Evolutionary conservation across 2,797 vertebrate genomes (phyloP).

Genomic region (Rhinatrema bivittatum): DNA sequence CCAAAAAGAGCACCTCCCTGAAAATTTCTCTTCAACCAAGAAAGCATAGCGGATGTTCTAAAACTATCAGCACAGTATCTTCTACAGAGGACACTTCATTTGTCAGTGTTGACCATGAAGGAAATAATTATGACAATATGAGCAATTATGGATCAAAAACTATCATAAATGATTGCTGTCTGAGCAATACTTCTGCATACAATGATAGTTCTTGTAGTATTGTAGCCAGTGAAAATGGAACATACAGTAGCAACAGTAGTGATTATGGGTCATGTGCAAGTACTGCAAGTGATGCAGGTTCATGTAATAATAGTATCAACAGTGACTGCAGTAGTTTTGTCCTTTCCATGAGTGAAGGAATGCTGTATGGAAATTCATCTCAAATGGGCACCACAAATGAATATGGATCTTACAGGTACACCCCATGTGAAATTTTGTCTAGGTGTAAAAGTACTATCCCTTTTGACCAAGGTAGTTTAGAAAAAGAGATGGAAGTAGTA

Average conservation of each 20-base stretch:
- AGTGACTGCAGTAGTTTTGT: constrained; percentile 47
- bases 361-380: constrained; percentile 25
- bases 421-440: constrained; percentile 59
- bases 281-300: constrained; percentile 46
- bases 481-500: constrained; percentile 47
- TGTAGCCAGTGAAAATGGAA: constrained; percentile 44
- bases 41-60: constrained; percentile 44
- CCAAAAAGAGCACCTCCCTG: constrained; percentile 72
- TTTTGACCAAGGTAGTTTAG: constrained; percentile 67
- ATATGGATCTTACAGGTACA: constrained; percentile 51
- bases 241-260: constrained; percentile 49
- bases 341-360: constrained; percentile 47
- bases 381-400: constrained; percentile 39
- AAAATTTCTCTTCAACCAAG: constrained; percentile 80
- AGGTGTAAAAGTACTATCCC: constrained; percentile 58
- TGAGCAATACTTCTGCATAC: constrained; percentile 14
- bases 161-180: constrained; percentile 2
- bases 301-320: constrained; percentile 35
- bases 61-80: constrained; percentile 15
- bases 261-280: constrained; percentile 55
- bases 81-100: constrained; percentile 22
- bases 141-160: constrained; percentile 10
- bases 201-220: constrained; percentile 26
- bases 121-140: background rate
- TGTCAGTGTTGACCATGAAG: constrained; percentile 14